phyloP scores from a whole-genome alignment of 2,113 vertebrate species.

The Trematomus loennbergii region DNA sequence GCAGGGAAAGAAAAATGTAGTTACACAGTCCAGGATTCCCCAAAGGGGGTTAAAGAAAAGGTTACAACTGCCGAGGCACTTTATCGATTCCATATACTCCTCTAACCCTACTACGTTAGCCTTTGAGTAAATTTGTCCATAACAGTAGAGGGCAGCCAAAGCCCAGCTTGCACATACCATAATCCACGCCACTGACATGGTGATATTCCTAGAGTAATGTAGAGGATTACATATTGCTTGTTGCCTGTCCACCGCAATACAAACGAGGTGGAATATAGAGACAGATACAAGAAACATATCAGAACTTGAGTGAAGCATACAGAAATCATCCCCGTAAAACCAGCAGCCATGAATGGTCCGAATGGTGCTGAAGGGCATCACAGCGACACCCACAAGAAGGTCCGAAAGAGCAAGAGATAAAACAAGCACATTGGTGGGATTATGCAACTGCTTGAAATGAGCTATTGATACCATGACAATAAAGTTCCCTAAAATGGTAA shows the following conservation, averaged over 20 bases:
- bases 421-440: too few relatives aligned
- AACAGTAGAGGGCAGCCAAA: conserved; percentile 23
- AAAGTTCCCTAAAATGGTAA: conserved; percentile 70
- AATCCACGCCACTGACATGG: too few relatives aligned
- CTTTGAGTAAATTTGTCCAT: conserved; percentile 11
- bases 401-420: too few relatives aligned
- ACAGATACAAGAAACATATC: too few relatives aligned
- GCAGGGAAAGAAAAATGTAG: conserved; percentile 12
- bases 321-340: too few relatives aligned
- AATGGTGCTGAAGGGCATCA: too few relatives aligned
- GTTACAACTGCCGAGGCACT: conserved; percentile 25
- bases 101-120: conserved; percentile 8
- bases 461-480: conserved; percentile 72
- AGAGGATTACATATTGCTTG: too few relatives aligned
- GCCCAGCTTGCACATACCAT: conserved; percentile 26
- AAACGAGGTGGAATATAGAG: too few relatives aligned
- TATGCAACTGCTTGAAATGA: conserved; percentile 75
- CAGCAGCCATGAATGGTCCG: too few relatives aligned
- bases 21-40: conserved; percentile 13
- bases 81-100: not conserved
- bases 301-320: too few relatives aligned
- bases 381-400: too few relatives aligned
- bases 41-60: conserved; percentile 15
- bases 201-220: conserved; percentile 19
- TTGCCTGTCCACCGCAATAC: too few relatives aligned